phyloP scores from a whole-genome alignment of 1,140 invertebrate species.

The Cephus cinctus region DNA sequence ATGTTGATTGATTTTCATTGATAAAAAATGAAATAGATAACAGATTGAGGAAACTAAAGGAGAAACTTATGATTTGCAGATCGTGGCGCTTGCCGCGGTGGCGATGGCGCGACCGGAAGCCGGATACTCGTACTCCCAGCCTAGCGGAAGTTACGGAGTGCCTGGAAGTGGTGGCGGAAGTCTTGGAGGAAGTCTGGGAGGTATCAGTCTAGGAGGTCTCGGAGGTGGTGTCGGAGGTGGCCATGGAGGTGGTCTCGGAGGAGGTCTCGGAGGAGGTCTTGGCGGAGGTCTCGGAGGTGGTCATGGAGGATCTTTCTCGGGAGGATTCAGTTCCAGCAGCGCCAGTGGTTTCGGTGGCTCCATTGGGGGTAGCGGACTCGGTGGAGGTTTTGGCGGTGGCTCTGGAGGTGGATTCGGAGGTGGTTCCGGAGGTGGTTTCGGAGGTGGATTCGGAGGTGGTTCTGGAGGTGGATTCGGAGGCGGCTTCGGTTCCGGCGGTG shows the following conservation, averaged over 20 bases:
- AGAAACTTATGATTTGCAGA: conserved; percentile 40
- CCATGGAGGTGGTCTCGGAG: conserved; percentile 34
- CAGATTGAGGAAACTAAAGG: neutral
- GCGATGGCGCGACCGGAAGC: conserved; percentile 57
- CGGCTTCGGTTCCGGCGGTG: conserved; percentile 44
- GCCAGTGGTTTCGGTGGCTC: conserved; percentile 31
- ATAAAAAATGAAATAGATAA: neutral
- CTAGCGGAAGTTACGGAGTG: conserved; percentile 52
- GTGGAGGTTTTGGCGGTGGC: conserved; percentile 23
- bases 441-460: conserved; percentile 33
- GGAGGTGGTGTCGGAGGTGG: conserved; percentile 38
- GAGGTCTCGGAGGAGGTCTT: conserved; percentile 25
- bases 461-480: conserved; percentile 30
- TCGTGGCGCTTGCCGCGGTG: conserved; percentile 56
- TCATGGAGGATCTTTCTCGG: conserved; percentile 33
- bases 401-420: conserved; percentile 25
- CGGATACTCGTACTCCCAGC: conserved; percentile 55
- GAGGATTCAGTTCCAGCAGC: conserved; percentile 27
- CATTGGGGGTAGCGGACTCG: conserved; percentile 15
- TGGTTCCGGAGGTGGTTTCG: conserved; percentile 29
- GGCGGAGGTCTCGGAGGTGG: conserved; percentile 29
- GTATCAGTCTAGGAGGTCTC: conserved; percentile 39
- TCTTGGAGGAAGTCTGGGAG: conserved; percentile 35
- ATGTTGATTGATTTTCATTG: too few species aligned
- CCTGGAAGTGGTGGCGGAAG: conserved; percentile 37